phyloP scores from a whole-genome alignment of 2,888 invertebrate genomes.

The Nemoura dubitans region DNA sequence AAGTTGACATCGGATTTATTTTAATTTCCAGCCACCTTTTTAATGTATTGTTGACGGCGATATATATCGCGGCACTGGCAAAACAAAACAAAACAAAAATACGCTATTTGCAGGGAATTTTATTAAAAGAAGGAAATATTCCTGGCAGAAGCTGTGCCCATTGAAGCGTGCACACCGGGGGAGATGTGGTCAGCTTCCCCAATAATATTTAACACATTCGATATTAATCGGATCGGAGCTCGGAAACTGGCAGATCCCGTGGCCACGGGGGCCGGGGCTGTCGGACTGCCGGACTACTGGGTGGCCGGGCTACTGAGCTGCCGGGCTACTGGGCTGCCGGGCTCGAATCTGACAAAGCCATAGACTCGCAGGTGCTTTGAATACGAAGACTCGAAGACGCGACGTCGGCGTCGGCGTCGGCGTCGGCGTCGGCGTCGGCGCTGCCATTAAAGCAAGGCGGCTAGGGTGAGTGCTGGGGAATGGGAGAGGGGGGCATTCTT shows the following conservation, averaged over 20 bases:
- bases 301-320: too few species aligned
- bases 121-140: background rate
- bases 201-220: background rate
- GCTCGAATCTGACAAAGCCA: background rate
- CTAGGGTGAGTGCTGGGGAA: background rate
- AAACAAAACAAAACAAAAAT: background rate
- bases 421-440: too few species aligned
- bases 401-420: too few species aligned
- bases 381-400: background rate
- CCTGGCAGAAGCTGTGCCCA: background rate
- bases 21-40: background rate
- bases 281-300: too few species aligned
- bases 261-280: too few species aligned
- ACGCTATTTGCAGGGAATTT: background rate
- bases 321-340: background rate
- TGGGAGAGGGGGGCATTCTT: background rate
- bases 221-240: background rate
- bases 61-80: background rate
- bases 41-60: background rate
- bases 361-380: conserved; percentile 17
- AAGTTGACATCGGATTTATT: background rate
- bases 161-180: background rate
- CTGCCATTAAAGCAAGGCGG: background rate
- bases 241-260: background rate
- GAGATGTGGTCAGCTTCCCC: background rate